Conservation (phyloP, 92 coral and sea anemone species). For the Montipora capitata region DNA sequence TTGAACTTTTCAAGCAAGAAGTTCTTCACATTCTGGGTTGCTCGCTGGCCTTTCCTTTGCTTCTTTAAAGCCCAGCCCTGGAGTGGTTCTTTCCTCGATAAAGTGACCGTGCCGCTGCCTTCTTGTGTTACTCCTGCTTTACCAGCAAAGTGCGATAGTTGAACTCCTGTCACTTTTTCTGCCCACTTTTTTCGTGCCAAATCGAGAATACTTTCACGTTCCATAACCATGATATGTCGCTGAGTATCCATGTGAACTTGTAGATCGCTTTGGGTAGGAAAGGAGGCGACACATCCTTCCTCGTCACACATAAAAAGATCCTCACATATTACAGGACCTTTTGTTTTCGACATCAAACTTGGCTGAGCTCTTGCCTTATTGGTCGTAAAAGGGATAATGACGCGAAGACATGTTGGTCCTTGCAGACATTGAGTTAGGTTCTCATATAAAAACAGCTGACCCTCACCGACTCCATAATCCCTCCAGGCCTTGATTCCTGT, state of each 20-base stretch:
- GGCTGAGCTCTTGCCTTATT: no score
- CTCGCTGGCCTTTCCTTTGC: conserved; percentile 15
- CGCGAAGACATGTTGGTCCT: no score
- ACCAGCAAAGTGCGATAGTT: background rate
- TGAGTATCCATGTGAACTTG: conserved; percentile 16
- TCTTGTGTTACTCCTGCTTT: conserved; percentile 11
- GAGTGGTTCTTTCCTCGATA: conserved; percentile 10
- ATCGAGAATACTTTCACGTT: background rate
- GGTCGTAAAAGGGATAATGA: no score
- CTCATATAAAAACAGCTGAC: no score
- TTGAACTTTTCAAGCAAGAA: no score
- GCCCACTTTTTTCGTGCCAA: conserved; percentile 5
- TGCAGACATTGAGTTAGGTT: no score
- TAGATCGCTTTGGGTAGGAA: conserved; percentile 4
- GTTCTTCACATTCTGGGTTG: conserved; percentile 30
- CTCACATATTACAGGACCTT: no score
- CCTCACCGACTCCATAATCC: no score
- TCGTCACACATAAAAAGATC: background rate
- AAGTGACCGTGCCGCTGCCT: background rate
- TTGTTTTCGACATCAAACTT: no score
- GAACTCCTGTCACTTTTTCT: conserved; percentile 8
- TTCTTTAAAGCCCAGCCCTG: conserved; percentile 31
- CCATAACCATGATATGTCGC: background rate
- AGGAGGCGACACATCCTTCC: background rate
- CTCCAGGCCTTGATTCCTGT: no score